Evolutionary conservation across 1,140 invertebrate genomes (phyloP).

Genomic region (Drosophila triauraria): DNA sequence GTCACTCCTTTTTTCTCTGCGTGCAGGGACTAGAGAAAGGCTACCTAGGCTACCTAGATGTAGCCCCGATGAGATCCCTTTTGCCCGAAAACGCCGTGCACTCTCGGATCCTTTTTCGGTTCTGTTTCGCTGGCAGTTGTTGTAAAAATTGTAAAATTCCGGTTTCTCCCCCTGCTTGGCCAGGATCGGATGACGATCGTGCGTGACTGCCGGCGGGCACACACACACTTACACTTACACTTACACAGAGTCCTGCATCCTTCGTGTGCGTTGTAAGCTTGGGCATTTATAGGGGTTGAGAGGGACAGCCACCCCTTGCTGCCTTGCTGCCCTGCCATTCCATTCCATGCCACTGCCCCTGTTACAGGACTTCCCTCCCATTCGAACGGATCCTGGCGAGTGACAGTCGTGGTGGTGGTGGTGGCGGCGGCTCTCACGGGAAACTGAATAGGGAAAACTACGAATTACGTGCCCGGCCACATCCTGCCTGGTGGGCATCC

Average conservation of each 20-base stretch:
- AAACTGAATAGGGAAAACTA: conserved; percentile 15
- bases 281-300: conserved; percentile 75
- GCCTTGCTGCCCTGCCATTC: conserved; percentile 8
- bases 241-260: conserved; percentile 13
- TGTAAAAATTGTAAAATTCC: conserved; percentile 69
- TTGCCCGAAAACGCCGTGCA: conserved; percentile 9
- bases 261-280: conserved; percentile 64
- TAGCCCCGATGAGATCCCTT: conserved; percentile 8
- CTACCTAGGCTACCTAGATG: conserved; percentile 12
- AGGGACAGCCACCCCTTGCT: conserved; percentile 51
- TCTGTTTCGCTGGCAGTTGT: conserved; percentile 46
- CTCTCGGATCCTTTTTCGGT: conserved; percentile 12
- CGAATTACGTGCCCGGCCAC: conserved; percentile 66
- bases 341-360: conserved; percentile 16
- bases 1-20: conserved; percentile 7
- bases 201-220: conserved; percentile 59
- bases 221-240: not conserved
- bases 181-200: conserved; percentile 74
- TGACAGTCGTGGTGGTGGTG: conserved; percentile 29
- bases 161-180: conserved; percentile 48
- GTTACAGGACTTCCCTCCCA: conserved; percentile 63
- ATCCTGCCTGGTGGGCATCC: conserved; percentile 54
- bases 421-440: conserved; percentile 12
- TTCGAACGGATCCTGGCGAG: conserved; percentile 26
- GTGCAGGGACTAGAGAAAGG: conserved; percentile 31